Evolutionary conservation across 1,140 invertebrate species (phyloP).

Genomic region (Halictus rubicundus): DNA sequence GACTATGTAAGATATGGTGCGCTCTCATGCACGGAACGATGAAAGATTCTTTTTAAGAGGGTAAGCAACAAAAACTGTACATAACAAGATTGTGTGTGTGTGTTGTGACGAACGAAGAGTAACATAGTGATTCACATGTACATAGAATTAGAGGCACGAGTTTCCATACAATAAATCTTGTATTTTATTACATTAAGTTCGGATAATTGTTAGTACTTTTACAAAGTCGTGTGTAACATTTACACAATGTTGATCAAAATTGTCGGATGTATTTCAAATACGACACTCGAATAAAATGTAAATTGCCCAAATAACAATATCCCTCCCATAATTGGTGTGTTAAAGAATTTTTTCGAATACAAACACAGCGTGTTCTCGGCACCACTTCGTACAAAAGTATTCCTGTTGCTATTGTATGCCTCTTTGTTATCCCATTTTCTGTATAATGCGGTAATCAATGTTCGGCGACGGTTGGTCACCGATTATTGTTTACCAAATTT

Average conservation of each 20-base stretch:
- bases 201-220: conserved; percentile 37
- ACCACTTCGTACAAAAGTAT: conserved; percentile 33
- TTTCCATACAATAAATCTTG: conserved; percentile 44
- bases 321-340: conserved; percentile 27
- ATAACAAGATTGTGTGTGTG: conserved; percentile 28
- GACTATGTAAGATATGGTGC: not conserved
- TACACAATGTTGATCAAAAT: conserved; percentile 24
- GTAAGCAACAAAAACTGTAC: conserved; percentile 17
- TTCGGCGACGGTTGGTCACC: not conserved
- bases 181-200: conserved; percentile 48
- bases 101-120: not conserved
- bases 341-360: conserved; percentile 11
- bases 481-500: conserved; percentile 9
- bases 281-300: conserved; percentile 35
- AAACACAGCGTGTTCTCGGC: conserved; percentile 24
- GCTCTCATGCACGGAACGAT: not conserved
- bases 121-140: conserved; percentile 33
- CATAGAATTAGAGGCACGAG: conserved; percentile 45
- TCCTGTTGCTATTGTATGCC: conserved; percentile 31
- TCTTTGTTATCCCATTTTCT: conserved; percentile 25
- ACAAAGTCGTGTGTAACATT: conserved; percentile 28
- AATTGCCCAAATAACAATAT: conserved; percentile 40
- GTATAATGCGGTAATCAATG: not conserved
- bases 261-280: conserved; percentile 32
- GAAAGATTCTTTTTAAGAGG: not conserved